phyloP scores from a whole-genome alignment of 2,797 vertebrate genomes.

The Selene dorsalis region DNA sequence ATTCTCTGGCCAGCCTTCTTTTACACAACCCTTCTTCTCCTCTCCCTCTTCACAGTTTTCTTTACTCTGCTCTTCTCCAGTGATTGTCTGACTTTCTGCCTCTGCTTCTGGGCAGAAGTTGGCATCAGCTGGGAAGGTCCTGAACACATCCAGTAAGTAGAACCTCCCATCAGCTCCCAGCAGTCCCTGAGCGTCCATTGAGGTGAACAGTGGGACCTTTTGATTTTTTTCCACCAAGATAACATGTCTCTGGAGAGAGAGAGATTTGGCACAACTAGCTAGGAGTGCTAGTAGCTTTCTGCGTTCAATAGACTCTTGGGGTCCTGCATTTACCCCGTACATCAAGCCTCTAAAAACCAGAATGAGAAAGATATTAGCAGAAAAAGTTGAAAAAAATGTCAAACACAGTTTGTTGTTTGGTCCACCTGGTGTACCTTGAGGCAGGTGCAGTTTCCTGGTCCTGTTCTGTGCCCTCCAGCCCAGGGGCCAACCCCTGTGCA shows the following conservation, averaged over 20 bases:
- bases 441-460: conserved; percentile 61
- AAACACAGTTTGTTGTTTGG: not conserved
- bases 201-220: conserved; percentile 84
- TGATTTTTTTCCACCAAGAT: conserved; percentile 71
- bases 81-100: conserved; percentile 39
- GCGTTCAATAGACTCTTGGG: conserved; percentile 80
- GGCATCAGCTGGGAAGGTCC: conserved; percentile 84
- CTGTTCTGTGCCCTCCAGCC: conserved; percentile 82
- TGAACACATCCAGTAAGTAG: conserved; percentile 87
- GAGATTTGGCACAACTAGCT: conserved; percentile 81
- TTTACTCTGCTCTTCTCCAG: conserved; percentile 44
- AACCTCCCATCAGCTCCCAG: conserved; percentile 86
- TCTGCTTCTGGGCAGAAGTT: conserved; percentile 80
- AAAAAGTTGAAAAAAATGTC: not conserved
- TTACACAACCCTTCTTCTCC: conserved; percentile 36
- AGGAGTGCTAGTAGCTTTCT: conserved; percentile 79
- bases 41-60: conserved; percentile 45
- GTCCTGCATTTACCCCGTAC: conserved; percentile 81
- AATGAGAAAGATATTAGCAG: conserved; percentile 18
- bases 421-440: conserved; percentile 57
- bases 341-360: conserved; percentile 76
- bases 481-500: conserved; percentile 88
- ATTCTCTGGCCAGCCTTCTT: conserved; percentile 72
- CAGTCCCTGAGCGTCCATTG: conserved; percentile 86
- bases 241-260: conserved; percentile 79